Evolutionary conservation across 2,113 vertebrate genomes (phyloP).

Genomic region (Daubentonia madagascariensis): DNA sequence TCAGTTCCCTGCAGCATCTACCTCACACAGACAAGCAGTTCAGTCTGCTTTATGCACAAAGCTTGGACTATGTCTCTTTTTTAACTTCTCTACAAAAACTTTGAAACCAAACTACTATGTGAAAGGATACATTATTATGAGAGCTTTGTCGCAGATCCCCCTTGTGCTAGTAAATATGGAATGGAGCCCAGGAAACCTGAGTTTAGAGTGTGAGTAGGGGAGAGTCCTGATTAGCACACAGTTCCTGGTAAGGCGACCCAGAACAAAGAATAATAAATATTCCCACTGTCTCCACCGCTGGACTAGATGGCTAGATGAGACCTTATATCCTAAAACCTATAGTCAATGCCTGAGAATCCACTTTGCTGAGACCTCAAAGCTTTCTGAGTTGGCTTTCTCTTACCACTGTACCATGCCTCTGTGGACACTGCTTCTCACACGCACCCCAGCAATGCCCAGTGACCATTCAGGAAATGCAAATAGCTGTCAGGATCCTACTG

Average conservation of each 20-base stretch:
- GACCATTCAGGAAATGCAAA: not conserved
- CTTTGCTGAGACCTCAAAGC: not conserved
- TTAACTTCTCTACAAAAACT: not conserved
- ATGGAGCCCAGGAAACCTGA: not conserved
- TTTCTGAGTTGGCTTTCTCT: not conserved
- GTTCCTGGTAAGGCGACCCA: not conserved
- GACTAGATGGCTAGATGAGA: not conserved
- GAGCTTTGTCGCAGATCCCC: not conserved
- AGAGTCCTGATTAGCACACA: not conserved
- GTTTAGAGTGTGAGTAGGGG: not conserved
- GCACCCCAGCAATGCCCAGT: not conserved
- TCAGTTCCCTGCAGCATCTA: not conserved
- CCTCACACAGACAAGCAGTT: not conserved
- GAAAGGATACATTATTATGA: not conserved
- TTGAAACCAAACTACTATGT: not conserved
- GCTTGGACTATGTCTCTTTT: not conserved
- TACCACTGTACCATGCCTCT: not conserved
- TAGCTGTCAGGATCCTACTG: not conserved
- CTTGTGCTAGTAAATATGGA: not conserved
- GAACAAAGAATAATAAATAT: not conserved
- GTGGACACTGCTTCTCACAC: not conserved
- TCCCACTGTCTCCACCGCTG: not conserved
- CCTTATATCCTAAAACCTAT: not conserved
- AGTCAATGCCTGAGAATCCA: not conserved
- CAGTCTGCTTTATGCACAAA: not conserved